Conservation (phyloP, 2,888 invertebrate species). For the Graphium colonna region DNA sequence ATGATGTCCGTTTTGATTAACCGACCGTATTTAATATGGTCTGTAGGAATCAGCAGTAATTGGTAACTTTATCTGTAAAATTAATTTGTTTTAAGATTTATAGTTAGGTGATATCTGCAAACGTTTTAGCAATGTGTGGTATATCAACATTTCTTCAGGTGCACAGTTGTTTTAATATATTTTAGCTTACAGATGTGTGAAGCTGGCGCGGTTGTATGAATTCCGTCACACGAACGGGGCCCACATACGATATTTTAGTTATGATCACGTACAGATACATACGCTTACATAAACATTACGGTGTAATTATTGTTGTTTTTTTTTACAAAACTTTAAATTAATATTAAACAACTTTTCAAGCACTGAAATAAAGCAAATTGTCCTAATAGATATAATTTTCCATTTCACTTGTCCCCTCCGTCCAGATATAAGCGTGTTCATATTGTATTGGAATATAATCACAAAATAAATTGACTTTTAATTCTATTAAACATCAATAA, state of each 20-base stretch:
- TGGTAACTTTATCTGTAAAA: constrained; percentile 66
- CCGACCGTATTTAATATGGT: constrained; percentile 66
- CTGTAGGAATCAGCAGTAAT: constrained; percentile 62
- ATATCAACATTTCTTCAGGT: constrained; percentile 48
- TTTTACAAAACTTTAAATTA: neutral
- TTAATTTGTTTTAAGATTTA: constrained; percentile 68
- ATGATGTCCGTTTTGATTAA: constrained; percentile 58
- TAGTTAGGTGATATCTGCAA: constrained; percentile 65
- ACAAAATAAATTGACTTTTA: constrained; percentile 44
- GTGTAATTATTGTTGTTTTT: constrained; percentile 11
- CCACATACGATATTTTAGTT: constrained; percentile 6
- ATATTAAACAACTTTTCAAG: neutral
- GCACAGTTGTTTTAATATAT: constrained; percentile 33
- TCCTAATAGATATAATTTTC: constrained; percentile 38
- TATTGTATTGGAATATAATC: constrained; percentile 47
- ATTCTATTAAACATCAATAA: constrained; percentile 37
- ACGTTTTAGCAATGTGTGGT: constrained; percentile 50
- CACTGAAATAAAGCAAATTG: neutral
- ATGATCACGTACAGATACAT: constrained; percentile 22
- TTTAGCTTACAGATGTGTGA: constrained; percentile 35
- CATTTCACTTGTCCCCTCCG: constrained; percentile 65
- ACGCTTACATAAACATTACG: constrained; percentile 29
- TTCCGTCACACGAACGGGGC: constrained; percentile 48
- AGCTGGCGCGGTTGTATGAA: constrained; percentile 50
- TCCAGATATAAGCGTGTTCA: constrained; percentile 73